These are phyloP conservation scores for Cephus nigrinus DNA, from an alignment of 2,888 invertebrate species.

Conservation along the genomic window DNA sequence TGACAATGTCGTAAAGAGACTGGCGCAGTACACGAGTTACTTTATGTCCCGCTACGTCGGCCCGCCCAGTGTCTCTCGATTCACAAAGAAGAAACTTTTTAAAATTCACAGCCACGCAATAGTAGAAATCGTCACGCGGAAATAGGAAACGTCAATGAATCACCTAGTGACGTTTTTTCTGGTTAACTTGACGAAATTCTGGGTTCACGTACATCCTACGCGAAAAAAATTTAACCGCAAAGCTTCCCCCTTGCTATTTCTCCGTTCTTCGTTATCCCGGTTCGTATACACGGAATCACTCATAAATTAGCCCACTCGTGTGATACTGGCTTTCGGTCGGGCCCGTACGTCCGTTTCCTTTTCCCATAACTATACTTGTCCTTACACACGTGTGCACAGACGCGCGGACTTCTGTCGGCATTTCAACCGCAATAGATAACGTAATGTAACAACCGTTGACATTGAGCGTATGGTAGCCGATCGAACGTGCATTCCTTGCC, in stretches of 20 bases:
- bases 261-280: not conserved
- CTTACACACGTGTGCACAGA: slow-evolving; percentile 39
- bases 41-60: not conserved
- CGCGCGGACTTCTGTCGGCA: slow-evolving; percentile 14
- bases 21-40: not conserved
- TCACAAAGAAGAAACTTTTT: not conserved
- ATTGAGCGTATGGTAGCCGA: slow-evolving; percentile 37
- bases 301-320: not conserved
- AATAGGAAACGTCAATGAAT: no score
- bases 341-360: not conserved
- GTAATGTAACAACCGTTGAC: slow-evolving; percentile 6
- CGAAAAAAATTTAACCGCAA: not conserved
- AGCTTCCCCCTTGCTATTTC: not conserved
- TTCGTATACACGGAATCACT: not conserved
- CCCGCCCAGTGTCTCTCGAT: not conserved
- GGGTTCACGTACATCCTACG: not conserved
- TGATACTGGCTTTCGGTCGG: not conserved
- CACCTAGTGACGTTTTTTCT: no score
- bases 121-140: not conserved
- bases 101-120: not conserved
- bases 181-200: no score
- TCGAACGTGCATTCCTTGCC: slow-evolving; percentile 41
- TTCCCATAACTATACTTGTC: not conserved
- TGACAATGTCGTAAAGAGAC: not conserved
- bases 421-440: not conserved